These are phyloP conservation scores for Acleris cristana DNA, from an alignment of 2,888 invertebrate genomes.

Conservation along the genomic window DNA sequence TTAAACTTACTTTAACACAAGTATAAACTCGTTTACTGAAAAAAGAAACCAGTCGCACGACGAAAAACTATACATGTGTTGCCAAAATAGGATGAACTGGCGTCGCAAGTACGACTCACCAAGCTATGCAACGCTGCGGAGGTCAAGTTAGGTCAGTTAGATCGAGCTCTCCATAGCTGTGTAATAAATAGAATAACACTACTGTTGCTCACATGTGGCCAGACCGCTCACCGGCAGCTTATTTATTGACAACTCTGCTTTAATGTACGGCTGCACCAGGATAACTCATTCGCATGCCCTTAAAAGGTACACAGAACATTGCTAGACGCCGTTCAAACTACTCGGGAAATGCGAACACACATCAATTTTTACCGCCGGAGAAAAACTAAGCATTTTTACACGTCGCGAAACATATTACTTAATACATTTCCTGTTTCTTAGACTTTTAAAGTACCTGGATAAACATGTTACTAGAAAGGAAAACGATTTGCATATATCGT, in stretches of 20 bases:
- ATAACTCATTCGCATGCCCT: slow-evolving; percentile 67
- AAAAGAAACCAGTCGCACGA: too few relatives aligned
- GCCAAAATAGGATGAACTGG: too few relatives aligned
- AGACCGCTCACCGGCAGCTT: slow-evolving; percentile 9
- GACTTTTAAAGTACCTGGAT: slow-evolving; percentile 9
- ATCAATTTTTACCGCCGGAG: slow-evolving; percentile 55
- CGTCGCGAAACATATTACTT: slow-evolving; percentile 18
- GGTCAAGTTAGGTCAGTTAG: too few relatives aligned
- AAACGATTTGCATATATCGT: slow-evolving; percentile 6
- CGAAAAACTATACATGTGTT: too few relatives aligned
- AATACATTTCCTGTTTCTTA: slow-evolving; percentile 7
- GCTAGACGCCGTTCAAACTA: slow-evolving; percentile 49
- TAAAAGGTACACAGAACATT: slow-evolving; percentile 54
- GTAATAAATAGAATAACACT: too few relatives aligned
- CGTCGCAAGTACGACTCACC: too few relatives aligned
- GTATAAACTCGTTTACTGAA: too few relatives aligned
- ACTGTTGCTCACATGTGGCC: slow-evolving; percentile 18
- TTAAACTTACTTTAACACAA: too few relatives aligned
- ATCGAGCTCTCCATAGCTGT: too few relatives aligned
- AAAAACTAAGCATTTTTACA: slow-evolving; percentile 51
- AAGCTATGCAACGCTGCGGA: too few relatives aligned
- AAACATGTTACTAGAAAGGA: slow-evolving; percentile 2
- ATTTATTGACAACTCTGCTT: slow-evolving; percentile 48
- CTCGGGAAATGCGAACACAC: slow-evolving; percentile 64
- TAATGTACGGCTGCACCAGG: slow-evolving; percentile 48